phyloP scores from a whole-genome alignment of 2,113 vertebrate genomes.

The Astatotilapia flaviijosephi region DNA sequence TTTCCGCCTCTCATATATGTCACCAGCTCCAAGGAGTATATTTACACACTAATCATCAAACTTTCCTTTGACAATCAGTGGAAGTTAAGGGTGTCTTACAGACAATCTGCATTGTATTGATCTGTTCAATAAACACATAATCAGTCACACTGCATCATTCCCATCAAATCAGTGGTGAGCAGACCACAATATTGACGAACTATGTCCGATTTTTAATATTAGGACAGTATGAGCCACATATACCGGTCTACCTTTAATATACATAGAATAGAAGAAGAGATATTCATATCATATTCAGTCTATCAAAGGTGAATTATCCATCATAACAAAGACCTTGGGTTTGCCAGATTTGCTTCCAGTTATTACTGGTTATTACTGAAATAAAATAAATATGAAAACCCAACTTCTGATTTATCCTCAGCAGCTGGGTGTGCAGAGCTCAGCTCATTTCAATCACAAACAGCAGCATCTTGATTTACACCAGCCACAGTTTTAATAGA shows the following conservation, averaged over 20 bases:
- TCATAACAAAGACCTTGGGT: constrained; percentile 52
- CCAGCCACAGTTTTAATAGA: constrained; percentile 95
- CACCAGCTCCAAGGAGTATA: background rate
- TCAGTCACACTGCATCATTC: background rate
- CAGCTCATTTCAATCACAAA: constrained; percentile 99
- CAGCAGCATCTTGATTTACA: constrained; percentile 95
- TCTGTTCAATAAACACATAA: background rate
- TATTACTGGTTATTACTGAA: constrained; percentile 78
- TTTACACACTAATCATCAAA: background rate
- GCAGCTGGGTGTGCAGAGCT: constrained; percentile 77
- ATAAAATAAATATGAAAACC: constrained; percentile 77
- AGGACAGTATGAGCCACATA: background rate
- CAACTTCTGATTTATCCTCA: constrained; percentile 83
- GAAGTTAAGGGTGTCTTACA: background rate
- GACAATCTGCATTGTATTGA: constrained; percentile 6
- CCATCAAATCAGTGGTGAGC: background rate
- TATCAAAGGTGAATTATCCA: constrained; percentile 46
- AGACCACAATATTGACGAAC: background rate
- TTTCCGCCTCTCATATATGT: background rate
- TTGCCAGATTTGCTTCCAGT: constrained; percentile 51
- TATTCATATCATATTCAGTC: constrained; percentile 24
- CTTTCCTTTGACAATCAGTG: background rate
- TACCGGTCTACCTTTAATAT: background rate
- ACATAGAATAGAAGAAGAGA: background rate
- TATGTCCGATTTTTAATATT: background rate